phyloP scores from a whole-genome alignment of 2,113 vertebrate genomes.

The Hyaena hyaena region DNA sequence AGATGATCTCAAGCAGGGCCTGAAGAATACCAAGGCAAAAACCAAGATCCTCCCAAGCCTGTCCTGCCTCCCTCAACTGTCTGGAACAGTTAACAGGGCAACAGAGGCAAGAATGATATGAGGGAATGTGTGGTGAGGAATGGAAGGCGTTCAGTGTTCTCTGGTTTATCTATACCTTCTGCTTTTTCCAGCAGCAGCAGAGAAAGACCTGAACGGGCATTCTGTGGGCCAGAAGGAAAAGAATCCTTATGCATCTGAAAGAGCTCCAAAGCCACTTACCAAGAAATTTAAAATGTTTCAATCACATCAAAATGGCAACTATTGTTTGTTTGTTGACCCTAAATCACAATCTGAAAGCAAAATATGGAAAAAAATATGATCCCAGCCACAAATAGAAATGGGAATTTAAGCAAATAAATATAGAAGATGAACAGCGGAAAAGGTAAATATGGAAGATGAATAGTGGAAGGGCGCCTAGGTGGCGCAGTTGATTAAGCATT shows the following conservation, averaged over 20 bases:
- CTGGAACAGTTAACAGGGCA: not conserved
- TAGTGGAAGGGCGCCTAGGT: too few species aligned
- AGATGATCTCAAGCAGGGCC: not conserved
- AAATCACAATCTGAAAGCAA: constrained; percentile 41
- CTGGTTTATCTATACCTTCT: not conserved
- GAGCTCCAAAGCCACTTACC: not conserved
- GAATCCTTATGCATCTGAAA: not conserved
- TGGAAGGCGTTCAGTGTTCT: not conserved
- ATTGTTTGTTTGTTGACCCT: not conserved
- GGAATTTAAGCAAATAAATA: constrained; percentile 1
- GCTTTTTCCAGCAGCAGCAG: not conserved
- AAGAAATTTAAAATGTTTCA: not conserved
- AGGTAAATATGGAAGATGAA: not conserved
- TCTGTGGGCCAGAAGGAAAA: not conserved
- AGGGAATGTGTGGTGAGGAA: not conserved
- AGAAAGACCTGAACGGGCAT: not conserved
- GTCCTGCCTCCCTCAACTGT: not conserved
- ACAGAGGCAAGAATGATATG: not conserved
- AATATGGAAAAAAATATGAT: not conserved
- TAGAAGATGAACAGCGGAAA: not conserved
- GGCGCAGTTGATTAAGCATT: too few species aligned
- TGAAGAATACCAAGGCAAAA: not conserved
- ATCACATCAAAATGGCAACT: not conserved
- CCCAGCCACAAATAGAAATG: not conserved
- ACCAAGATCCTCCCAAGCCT: not conserved